Base-by-base conservation (phyloP, 2,888 invertebrate genomes). In the Branchipolynoe longqiensis region DNA sequence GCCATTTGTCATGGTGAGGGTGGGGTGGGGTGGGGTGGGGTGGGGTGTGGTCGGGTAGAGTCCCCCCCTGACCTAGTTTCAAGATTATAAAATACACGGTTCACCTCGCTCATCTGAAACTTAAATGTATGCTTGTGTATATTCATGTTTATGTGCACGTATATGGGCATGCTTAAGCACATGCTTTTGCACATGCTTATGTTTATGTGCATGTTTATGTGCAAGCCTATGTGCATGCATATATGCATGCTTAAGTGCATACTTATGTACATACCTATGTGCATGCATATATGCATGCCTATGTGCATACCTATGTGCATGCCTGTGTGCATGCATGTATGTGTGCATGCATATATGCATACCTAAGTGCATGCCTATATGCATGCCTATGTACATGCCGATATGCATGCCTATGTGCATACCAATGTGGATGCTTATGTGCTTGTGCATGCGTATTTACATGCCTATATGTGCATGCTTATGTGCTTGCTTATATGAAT, bases 231-330 rank as follows among this genome's bases (percentile, higher is more conserved):
- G n/a, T 62, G 62, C n/a, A 62, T 62, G 62, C 31, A 62, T 62
- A n/a, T 62, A 28, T 62, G 62, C 31, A 28, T 62, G 62, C n/a
- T n/a, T 62, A n/a, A 25, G n/a, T 62, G 62, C 62, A n/a, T 62
- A n/a, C 31, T 8, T 62, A n/a, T n/a, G 12, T 62, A n/a, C 31
- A 62, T 62, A n/a, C 62, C 6, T 62, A n/a, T 62, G 12, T 62
- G 62, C 31, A 28, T 62, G 12, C 31, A 28, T 62, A n/a, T 62
- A 62, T 62, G 62, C n/a, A 62, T 62, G 62, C 62, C 8, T 62
- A n/a, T 62, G n/a, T 62, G 62, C n/a, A 62, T 62, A n/a, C 31
- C 8, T 62, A 28, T n/a, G n/a, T 62, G 62, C n/a, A 62, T 62
- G 62, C 31, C 8, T 62, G 62, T 12, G n/a, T 62, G 62, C n/a